Conservation (phyloP, 2,113 vertebrate genomes). For the Solenodon paradoxus region DNA sequence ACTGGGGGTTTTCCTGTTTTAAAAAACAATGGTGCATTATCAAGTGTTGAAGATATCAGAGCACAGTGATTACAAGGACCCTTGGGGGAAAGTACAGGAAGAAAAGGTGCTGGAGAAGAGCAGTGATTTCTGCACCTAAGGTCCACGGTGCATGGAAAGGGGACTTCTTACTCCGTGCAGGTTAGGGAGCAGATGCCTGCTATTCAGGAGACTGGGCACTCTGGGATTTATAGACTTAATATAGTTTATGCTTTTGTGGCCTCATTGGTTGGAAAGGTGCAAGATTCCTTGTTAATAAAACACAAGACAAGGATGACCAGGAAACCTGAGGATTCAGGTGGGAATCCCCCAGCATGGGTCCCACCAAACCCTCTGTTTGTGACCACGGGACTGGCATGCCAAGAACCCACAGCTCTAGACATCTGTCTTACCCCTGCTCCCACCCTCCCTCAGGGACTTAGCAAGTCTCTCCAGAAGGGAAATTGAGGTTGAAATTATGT, state of each 20-base stretch:
- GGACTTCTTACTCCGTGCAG: not conserved
- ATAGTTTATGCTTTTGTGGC: not conserved
- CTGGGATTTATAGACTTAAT: not conserved
- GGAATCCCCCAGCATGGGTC: not conserved
- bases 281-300: not conserved
- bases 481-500: not conserved
- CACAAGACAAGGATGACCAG: not conserved
- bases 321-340: not conserved
- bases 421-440: not conserved
- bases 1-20: not conserved
- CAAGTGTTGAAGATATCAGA: not conserved
- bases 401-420: rapidly evolving
- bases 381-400: not conserved
- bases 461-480: not conserved
- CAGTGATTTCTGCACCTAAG: rapidly evolving
- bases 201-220: not conserved
- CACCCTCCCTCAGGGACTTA: not conserved
- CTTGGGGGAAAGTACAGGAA: not conserved
- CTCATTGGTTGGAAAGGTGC: not conserved
- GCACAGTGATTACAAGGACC: not conserved
- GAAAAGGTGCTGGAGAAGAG: not conserved
- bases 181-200: not conserved
- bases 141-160: rapidly evolving
- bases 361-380: not conserved
- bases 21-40: not conserved